Evolutionary conservation across 2,888 invertebrate genomes (phyloP).

Genomic region (Seira ritae): DNA sequence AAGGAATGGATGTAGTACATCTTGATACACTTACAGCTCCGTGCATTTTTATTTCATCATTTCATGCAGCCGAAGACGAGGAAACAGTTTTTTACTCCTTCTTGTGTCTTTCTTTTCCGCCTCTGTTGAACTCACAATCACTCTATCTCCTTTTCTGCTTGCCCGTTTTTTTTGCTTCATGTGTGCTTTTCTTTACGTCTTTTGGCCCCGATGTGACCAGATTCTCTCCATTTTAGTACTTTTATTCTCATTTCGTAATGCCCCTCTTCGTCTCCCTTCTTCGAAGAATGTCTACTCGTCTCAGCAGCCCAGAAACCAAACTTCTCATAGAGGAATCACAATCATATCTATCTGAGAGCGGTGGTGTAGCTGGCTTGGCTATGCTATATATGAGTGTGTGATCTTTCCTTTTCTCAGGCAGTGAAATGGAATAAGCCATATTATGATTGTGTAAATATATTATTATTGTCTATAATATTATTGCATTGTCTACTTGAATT

Average conservation of each 20-base stretch:
- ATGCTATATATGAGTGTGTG: too few species aligned
- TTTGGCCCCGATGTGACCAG: slow-evolving; percentile 56
- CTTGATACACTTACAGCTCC: slow-evolving; percentile 5
- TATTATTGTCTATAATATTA: slow-evolving; percentile 44
- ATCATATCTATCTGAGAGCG: too few species aligned
- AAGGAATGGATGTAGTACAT: neutral
- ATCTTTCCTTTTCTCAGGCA: slow-evolving; percentile 29
- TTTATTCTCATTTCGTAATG: slow-evolving; percentile 50
- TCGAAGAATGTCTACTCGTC: neutral
- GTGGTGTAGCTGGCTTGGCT: too few species aligned
- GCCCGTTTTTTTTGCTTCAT: slow-evolving; percentile 20
- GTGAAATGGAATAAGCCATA: slow-evolving; percentile 55
- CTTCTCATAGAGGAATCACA: neutral
- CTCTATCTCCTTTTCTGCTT: slow-evolving; percentile 1
- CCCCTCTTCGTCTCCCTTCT: slow-evolving; percentile 20
- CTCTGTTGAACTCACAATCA: slow-evolving; percentile 39
- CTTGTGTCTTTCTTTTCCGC: slow-evolving; percentile 25
- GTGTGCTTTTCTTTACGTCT: slow-evolving; percentile 40
- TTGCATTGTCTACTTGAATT: slow-evolving; percentile 40
- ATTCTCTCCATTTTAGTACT: slow-evolving; percentile 49
- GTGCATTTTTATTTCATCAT: slow-evolving; percentile 13
- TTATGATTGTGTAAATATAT: slow-evolving; percentile 46
- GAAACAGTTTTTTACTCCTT: slow-evolving; percentile 20
- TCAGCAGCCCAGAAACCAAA: neutral
- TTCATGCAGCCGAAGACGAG: neutral